These are phyloP conservation scores for Mareca penelope DNA, from an alignment of 2,797 vertebrate genomes.

Conservation along the genomic window DNA sequence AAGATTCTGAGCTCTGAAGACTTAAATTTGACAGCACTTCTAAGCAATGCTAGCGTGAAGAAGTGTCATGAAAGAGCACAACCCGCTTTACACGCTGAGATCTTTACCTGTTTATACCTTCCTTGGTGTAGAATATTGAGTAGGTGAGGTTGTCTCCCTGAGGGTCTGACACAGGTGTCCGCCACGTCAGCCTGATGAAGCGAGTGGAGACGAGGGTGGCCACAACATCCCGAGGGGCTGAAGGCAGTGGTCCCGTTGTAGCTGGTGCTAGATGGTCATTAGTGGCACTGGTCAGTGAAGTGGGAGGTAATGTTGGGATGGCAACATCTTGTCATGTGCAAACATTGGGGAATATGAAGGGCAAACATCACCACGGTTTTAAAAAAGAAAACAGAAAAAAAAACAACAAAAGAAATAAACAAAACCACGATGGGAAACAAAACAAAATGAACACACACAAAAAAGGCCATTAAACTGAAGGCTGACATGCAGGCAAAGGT, in stretches of 20 bases:
- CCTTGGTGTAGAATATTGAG: constrained; percentile 95
- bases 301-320: constrained; percentile 93
- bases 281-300: constrained; percentile 99
- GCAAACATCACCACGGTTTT: constrained; percentile 81
- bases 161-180: constrained; percentile 89
- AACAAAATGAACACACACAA: constrained; percentile 84
- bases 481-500: constrained; percentile 78
- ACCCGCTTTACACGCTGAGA: accelerated
- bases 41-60: accelerated
- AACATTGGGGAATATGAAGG: constrained; percentile 83
- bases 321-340: constrained; percentile 92
- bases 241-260: constrained; percentile 87
- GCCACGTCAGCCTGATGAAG: constrained; percentile 98
- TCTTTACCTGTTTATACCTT: constrained; percentile 88
- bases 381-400: constrained; percentile 80
- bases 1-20: not conserved
- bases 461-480: constrained; percentile 86
- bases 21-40: accelerated
- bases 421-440: constrained; percentile 89
- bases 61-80: not conserved
- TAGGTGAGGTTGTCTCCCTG: constrained; percentile 95
- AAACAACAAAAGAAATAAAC: constrained; percentile 88
- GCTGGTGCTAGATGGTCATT: constrained; percentile 99
- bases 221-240: constrained; percentile 93
- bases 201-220: constrained; percentile 97